Percentiles rank a stretch among this genome's conserved stretches.
Conservation (phyloP, 2,888 invertebrate species). For the Acanthosepion esculentum region DNA sequence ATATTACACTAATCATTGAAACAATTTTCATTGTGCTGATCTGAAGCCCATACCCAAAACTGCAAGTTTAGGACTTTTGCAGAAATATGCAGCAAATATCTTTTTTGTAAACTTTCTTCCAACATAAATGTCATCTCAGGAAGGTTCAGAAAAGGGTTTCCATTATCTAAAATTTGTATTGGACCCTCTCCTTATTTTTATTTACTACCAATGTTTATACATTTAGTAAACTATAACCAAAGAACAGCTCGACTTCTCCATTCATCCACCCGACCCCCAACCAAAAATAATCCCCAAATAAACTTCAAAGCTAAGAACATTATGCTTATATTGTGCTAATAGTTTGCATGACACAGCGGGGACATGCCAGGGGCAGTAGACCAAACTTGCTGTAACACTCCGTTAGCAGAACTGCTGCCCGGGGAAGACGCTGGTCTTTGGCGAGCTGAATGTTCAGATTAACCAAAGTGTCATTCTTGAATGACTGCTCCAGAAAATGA, state of each 20-base stretch:
- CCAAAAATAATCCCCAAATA: too few relatives aligned
- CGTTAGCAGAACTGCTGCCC: slow-evolving; percentile 61
- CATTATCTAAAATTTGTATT: not conserved
- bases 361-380: slow-evolving; percentile 66
- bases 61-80: not conserved
- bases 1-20: too few relatives aligned
- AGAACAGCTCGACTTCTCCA: not conserved
- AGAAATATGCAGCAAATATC: not conserved
- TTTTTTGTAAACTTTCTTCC: not conserved
- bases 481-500: slow-evolving; percentile 60
- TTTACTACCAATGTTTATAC: not conserved
- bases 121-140: not conserved
- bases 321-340: slow-evolving; percentile 51
- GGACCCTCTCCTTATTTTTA: not conserved
- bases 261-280: too few relatives aligned
- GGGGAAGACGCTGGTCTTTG: slow-evolving; percentile 56
- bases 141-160: not conserved
- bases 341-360: slow-evolving; percentile 67
- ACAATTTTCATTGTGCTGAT: too few relatives aligned
- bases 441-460: slow-evolving; percentile 57
- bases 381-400: slow-evolving; percentile 63
- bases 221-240: not conserved
- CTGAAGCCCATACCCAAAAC: too few relatives aligned
- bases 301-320: not conserved
- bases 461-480: slow-evolving; percentile 59